phyloP scores from a whole-genome alignment of 2,113 vertebrate genomes.

The Cynopterus brachyotis region DNA sequence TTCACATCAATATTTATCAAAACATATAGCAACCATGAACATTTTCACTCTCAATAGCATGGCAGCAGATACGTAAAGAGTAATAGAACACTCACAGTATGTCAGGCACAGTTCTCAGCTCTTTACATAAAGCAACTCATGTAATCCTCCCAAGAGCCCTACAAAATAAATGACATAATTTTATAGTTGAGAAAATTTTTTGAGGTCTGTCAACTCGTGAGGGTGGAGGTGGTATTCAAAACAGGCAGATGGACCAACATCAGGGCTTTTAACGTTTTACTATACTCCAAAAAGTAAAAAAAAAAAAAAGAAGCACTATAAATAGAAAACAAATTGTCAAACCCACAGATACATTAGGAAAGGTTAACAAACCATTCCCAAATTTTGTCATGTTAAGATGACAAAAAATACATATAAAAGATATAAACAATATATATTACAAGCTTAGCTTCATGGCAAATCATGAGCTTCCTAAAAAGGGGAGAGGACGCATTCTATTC shows the following conservation, averaged over 20 bases:
- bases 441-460: conserved; percentile 38
- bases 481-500: background rate
- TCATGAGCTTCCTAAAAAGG: background rate
- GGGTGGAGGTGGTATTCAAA: background rate
- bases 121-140: background rate
- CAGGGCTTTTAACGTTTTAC: background rate
- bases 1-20: background rate
- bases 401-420: background rate
- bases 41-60: background rate
- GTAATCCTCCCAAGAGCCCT: background rate
- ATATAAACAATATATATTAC: background rate
- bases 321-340: background rate
- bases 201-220: background rate
- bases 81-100: background rate
- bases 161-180: background rate
- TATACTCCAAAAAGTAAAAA: background rate
- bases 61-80: background rate
- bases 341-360: background rate
- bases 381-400: background rate
- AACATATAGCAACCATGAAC: background rate
- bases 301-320: background rate
- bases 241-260: background rate
- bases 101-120: background rate
- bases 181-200: background rate
- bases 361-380: conserved; percentile 12